Base-by-base conservation (phyloP, 2,888 invertebrate species). In the Heliconius ethilla region DNA sequence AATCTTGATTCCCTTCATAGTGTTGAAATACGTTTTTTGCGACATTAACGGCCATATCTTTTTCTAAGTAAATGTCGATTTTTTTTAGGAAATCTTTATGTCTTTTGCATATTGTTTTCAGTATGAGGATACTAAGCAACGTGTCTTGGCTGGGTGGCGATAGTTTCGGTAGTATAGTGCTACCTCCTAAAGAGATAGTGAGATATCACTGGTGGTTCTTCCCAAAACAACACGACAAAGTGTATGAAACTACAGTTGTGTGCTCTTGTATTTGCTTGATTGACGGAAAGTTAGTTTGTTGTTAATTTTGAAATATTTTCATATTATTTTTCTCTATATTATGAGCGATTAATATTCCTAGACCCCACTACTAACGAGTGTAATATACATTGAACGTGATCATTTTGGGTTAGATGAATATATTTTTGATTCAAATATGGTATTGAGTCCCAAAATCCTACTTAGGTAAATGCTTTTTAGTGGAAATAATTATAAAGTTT, bases 191-290 rank as follows among this genome's bases (percentile, higher is more conserved):
- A 81, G 90, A 93, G 82, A 90, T 94, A 69, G 81, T 91, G 1
- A 87, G 88, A 22, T 94, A 89, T 75, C 90, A 89, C 63, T 94
- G 92, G 92, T 94, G 94, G 94, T 94, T 94, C 84, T 94, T 92
- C 79, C 94, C 94, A 2, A 91, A 87, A 81, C 82, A 81, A 2
- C 85, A 87, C 7, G 83, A 92, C 70, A 88, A 87, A 82, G 91
- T 93, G 2, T 94, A 94, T 79, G 88, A 90, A 72, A 92, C 93
- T 0, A 92, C 89, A 0, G 83, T 93, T 2, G 92, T 90, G 27
- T 91, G 92, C 76, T 91, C 93, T 2, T 93, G 93, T 79, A 82
- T 94, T 15, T 92, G 92, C 80, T 84, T 94, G 66, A 91, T 94
- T 75, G 82, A 91, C 78, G 91, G 88, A 81, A 91, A 89, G 94